Base-by-base conservation (phyloP, 2,888 invertebrate species). In the Leptinotarsa rubiginosa region DNA sequence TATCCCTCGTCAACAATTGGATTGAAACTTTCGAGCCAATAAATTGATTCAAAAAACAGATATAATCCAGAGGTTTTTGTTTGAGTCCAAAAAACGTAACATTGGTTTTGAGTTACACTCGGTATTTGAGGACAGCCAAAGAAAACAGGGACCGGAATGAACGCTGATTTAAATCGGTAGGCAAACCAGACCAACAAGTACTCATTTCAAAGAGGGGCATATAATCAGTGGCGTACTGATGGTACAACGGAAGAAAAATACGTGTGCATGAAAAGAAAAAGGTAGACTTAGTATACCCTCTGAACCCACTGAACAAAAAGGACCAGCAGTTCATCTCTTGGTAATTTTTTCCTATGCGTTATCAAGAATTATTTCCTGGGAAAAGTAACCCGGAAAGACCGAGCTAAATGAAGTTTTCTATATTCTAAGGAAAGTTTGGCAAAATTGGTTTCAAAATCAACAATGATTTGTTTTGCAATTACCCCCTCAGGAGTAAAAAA, bases 171-270 rank as follows among this genome's bases (percentile, higher is more conserved):
- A 18, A 52, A 52, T 52, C 52, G 18, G 52, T 52, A 52, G 41
- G 10, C 41, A 41, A 52, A 52, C 52, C 52, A 52, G 52, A 52
- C 52, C 52, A 52, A 52, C 52, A 52, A 52, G 52, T 52, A 52
- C 52, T 52, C 52, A 18, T 52, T 52, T 52, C 52, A 18, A 18
- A 52, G 52, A 13, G 10, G 7, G 18, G 41, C 10, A 18, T 52
- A 52, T 52, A n/a, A 52, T 18, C 52, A 52, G 52, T 52, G 13
- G 52, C 52, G 52, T 52, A 12, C 5, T 0, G 12, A 7, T 52
- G 1, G 12, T 2, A 18, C 18, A 52, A 7, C 0, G 52, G 12
- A 18, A 18, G 0, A 10, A 18, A 52, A n/a, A 4, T 15, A 16
- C n/a, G 15, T 3, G 5, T 50, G 5, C 25, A n/a, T 15, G 50